Conservation (phyloP, 2,113 vertebrate genomes). For the Pionites leucogaster region DNA sequence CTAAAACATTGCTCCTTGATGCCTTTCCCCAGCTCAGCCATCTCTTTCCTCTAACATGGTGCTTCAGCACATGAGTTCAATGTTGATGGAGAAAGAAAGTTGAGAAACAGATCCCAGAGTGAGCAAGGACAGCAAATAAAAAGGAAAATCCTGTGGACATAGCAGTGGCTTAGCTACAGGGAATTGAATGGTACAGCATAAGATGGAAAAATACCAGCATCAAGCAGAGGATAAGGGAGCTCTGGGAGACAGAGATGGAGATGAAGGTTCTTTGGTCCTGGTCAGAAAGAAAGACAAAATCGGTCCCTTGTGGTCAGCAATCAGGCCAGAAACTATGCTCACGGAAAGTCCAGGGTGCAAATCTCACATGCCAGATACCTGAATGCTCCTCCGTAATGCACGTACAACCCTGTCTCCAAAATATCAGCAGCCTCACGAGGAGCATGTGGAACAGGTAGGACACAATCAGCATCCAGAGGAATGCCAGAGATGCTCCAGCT, state of each 20-base stretch:
- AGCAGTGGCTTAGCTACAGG: neutral
- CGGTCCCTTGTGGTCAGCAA: neutral
- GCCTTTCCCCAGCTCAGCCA: neutral
- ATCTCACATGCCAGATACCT: neutral
- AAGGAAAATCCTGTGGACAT: neutral
- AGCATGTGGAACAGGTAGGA: neutral
- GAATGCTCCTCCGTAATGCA: neutral
- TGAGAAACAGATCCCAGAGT: neutral
- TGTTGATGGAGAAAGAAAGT: neutral
- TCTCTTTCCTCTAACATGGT: neutral
- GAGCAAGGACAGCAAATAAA: neutral
- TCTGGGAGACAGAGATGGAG: neutral
- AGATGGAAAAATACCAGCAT: neutral
- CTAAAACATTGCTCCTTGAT: neutral
- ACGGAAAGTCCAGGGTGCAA: fast-evolving
- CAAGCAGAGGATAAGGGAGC: neutral
- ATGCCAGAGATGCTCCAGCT: neutral
- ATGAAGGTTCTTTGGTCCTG: neutral
- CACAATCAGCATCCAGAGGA: neutral
- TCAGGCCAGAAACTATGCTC: neutral
- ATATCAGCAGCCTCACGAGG: neutral
- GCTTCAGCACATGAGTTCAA: neutral
- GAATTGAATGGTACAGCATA: neutral
- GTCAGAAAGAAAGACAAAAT: neutral
- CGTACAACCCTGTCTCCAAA: neutral